Base-by-base conservation (phyloP, 2,888 invertebrate species). In the Melanostoma mellinum region DNA sequence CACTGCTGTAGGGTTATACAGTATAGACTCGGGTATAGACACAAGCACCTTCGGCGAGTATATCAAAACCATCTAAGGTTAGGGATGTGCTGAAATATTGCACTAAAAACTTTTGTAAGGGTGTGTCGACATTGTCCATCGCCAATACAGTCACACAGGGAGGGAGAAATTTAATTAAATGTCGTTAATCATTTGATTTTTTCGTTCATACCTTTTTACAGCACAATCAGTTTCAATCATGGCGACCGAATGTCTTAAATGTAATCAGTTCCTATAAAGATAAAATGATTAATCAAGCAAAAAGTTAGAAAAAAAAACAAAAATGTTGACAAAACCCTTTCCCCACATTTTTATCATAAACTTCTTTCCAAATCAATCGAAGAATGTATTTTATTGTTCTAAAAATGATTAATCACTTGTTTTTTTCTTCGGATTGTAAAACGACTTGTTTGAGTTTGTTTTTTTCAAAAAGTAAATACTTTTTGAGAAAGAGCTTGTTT, bases 81-180 rank as follows among this genome's bases (percentile, higher is more conserved):
- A 52, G 32, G 52, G 44, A 67, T 63, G 55, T 69, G 61, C 55
- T 67, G 56, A 71, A 68, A 69, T 61, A 46, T 35, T 60, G 53
- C 76, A 58, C 75, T 46, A 53, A 48, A 48, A 56, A 63, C 50
- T 36, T 36, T 46, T 71, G 38, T n/a, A 44, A 42, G 78, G 63
- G 77, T 63, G 60, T 68, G 68, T 9, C 68, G 50, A 40, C 38
- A 44, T 44, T 33, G 58, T 58, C n/a, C 6, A 6, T 33, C 35
- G 2, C n/a, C 32, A n/a, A 50, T 9, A 32, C 6, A 67, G n/a
- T 44, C 33, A 36, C 33, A 48, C 20, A 38, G 6, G 6, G 40
- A 42, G 52, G 36, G 30, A 55, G 20, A 71, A 58, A 71, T 71
- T 79, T 79, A 79, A 79, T 79, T 73, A 79, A 73, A 79, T 60